These are phyloP conservation scores for Isoperla grammatica DNA, from an alignment of 2,888 invertebrate genomes.

Conservation along the genomic window DNA sequence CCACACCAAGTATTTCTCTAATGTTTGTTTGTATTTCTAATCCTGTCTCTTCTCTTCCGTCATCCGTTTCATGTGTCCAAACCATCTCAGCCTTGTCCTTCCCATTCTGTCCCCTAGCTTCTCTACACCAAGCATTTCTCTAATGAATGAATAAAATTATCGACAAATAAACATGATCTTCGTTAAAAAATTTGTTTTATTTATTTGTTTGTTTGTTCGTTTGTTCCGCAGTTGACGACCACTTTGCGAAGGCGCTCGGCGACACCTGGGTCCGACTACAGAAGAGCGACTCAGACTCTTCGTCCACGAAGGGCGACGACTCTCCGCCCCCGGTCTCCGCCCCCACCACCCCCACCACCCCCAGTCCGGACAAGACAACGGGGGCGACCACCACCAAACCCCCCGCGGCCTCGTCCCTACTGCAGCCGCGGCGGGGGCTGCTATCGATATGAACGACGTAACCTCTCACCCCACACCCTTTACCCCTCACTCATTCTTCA, in stretches of 20 bases:
- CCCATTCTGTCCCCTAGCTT: no score
- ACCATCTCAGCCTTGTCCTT: no score
- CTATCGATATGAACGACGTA: conserved; percentile 20
- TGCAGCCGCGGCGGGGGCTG: conserved; percentile 17
- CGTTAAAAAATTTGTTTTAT: no score
- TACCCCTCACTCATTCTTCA: neutral
- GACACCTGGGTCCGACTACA: conserved; percentile 44
- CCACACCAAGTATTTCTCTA: no score
- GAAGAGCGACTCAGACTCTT: conserved; percentile 17
- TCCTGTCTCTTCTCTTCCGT: no score
- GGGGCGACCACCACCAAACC: conserved; percentile 9
- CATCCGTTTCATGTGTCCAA: no score
- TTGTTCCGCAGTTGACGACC: conserved; percentile 79
- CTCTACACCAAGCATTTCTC: no score
- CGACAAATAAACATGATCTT: no score
- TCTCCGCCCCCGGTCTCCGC: neutral
- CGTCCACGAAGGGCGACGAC: neutral
- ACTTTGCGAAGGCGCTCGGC: conserved; percentile 80
- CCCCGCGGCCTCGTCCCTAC: conserved; percentile 8
- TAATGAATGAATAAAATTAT: no score
- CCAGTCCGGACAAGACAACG: neutral
- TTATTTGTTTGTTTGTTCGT: no score
- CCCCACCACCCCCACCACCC: neutral
- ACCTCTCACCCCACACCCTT: neutral
- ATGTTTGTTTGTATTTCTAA: no score